Evolutionary conservation across 2,797 vertebrate species (phyloP), one percentile per base, ranked within the genome.

Genomic region (Oceanodroma leucorhoa): DNA sequence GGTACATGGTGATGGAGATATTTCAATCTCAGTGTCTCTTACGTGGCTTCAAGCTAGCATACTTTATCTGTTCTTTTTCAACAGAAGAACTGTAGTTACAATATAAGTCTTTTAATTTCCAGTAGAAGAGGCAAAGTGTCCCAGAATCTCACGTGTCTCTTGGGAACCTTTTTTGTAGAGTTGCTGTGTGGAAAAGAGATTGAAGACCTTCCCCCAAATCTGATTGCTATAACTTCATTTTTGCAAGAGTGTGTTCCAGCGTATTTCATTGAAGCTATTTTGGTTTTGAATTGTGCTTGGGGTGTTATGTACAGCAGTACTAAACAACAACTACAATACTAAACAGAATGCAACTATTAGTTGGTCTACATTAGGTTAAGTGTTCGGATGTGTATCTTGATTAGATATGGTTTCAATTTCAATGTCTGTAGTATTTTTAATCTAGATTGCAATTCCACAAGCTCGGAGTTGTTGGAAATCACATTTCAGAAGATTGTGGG

Each of bases 141-240:
- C 32, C 51, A 72, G 22, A 65, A 38, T 78, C 16, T 83, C 38
- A 17, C 1, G 0, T 51, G 13, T 86, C 67, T 87, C 32, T 40
- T 53, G 9, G 21, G 14, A 53, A 11, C 22, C 9, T 50, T 32
- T 36, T 80, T 73, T 23, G 20, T 89, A 14, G 41, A 66, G 46
- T 50, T 77, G 36, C 23, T 58, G 4, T 54, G 12, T 27, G 19
- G 60, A 66, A 82, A 72, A 65, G 19, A 79, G 24, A 15, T 69
- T 0, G 0, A 85, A 90, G 43, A 30, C n/a, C 30, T 81, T 86
- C 27, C 5, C 16, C 20, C 9, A 26, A 3, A 76, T 77, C 36
- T 43, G 34, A 17, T 38, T 48, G 26, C 53, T 48, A 0, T 30
- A 75, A 48, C 14, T 90, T 43, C 6, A 6, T 70, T 95, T 95